Percentiles rank a stretch among this genome's conserved stretches.
These are phyloP conservation scores for Hydropotes inermis DNA, from an alignment of 2,113 vertebrate genomes.

Conservation along the genomic window DNA sequence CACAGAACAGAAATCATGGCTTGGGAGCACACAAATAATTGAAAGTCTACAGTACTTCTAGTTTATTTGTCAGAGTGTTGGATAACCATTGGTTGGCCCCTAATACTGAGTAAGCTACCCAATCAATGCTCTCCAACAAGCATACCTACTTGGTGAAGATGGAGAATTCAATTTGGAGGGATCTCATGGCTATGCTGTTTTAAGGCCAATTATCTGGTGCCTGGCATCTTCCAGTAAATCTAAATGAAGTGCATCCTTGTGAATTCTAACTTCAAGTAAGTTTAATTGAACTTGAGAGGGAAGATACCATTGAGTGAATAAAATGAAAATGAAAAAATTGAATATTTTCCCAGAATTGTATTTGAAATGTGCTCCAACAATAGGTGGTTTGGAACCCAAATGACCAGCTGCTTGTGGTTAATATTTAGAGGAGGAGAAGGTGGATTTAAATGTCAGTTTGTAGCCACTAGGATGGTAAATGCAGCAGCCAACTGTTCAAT, in stretches of 20 bases:
- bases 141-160: constrained; percentile 34
- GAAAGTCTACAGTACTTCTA: constrained; percentile 28
- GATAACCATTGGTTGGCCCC: neutral
- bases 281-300: constrained; percentile 68
- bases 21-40: constrained; percentile 12
- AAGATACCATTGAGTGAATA: constrained; percentile 55
- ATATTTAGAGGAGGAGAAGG: constrained; percentile 72
- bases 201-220: constrained; percentile 59
- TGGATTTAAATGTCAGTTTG: constrained; percentile 70
- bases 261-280: constrained; percentile 70
- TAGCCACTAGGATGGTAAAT: constrained; percentile 65
- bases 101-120: neutral
- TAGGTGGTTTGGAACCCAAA: constrained; percentile 51
- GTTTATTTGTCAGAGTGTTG: constrained; percentile 27
- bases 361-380: constrained; percentile 66
- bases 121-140: constrained; percentile 55
- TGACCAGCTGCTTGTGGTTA: constrained; percentile 66
- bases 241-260: constrained; percentile 66
- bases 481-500: constrained; percentile 60
- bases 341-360: constrained; percentile 64
- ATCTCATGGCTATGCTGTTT: constrained; percentile 27
- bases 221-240: constrained; percentile 68
- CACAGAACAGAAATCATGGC: neutral
- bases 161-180: constrained; percentile 11
- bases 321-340: constrained; percentile 71